A percentile compares a stretch with the other conserved stretches of the same genome.
Conservation (phyloP, 2,797 vertebrate species). For the Tiaroga cobitis region DNA sequence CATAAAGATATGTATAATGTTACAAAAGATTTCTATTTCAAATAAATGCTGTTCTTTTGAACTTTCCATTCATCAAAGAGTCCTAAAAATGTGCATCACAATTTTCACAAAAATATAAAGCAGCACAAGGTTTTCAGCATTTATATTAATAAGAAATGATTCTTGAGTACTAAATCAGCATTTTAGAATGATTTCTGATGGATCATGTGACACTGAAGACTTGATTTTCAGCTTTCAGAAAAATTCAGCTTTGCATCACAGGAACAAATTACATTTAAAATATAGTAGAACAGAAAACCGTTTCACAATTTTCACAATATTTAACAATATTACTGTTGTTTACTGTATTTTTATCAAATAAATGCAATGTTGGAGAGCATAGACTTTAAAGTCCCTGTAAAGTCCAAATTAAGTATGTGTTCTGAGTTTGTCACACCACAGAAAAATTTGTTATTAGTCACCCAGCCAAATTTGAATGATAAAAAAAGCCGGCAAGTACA, state of each 20-base stretch:
- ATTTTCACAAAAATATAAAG: background rate
- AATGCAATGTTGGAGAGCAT: background rate
- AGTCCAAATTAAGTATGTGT: no score
- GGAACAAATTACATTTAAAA: background rate
- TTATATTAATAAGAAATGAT: background rate
- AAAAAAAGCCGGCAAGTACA: no score
- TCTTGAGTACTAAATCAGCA: background rate
- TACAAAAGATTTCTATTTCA: background rate
- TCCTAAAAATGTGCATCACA: background rate
- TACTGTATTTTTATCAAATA: background rate
- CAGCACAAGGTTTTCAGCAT: background rate
- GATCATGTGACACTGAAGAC: background rate
- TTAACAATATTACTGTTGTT: background rate
- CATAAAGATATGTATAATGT: background rate
- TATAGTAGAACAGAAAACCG: background rate
- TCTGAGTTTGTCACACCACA: no score
- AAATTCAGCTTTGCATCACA: no score
- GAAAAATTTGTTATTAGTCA: no score
- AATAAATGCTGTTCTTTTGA: background rate
- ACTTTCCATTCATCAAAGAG: background rate
- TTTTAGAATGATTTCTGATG: background rate
- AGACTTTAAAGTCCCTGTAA: no score
- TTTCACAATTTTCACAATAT: background rate
- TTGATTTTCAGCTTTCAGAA: no score
- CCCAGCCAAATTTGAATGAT: no score